Conservation (phyloP, 2,113 vertebrate genomes). For the Xenus cinereus region DNA sequence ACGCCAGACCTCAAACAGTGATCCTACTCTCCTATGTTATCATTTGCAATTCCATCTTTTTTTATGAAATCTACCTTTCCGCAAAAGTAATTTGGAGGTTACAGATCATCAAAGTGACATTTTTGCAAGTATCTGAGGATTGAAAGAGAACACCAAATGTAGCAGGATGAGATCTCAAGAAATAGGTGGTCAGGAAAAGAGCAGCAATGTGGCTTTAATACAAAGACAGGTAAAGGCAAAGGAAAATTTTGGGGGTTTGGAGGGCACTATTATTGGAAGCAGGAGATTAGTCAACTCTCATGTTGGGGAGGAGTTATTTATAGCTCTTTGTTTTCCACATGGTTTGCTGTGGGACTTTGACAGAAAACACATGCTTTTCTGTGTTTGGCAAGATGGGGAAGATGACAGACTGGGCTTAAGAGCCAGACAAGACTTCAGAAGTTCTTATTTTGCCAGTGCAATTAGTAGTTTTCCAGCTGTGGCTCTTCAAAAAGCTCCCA, state of each 20-base stretch:
- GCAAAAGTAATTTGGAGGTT: background rate
- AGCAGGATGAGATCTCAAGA: background rate
- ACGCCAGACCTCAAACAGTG: background rate
- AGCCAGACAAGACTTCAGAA: background rate
- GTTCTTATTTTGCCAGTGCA: background rate
- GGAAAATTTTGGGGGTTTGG: background rate
- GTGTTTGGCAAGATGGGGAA: background rate
- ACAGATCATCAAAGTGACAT: background rate
- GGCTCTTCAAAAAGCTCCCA: background rate
- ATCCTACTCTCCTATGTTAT: background rate
- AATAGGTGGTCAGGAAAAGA: background rate
- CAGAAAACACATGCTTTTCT: slow-evolving; percentile 42
- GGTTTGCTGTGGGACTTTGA: slow-evolving; percentile 4
- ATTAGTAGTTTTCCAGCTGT: background rate
- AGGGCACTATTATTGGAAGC: background rate
- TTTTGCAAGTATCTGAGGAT: background rate
- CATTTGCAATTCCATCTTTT: background rate
- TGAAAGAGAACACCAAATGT: background rate
- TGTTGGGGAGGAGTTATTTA: slow-evolving; percentile 30
- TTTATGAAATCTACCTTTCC: background rate
- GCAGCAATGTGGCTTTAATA: background rate
- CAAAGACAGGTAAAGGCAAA: background rate
- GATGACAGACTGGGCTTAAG: background rate
- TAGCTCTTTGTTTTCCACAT: slow-evolving; percentile 41
- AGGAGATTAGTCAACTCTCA: slow-evolving; percentile 3